phyloP scores from a whole-genome alignment of 2,888 invertebrate genomes.

The Mythimna vitellina region DNA sequence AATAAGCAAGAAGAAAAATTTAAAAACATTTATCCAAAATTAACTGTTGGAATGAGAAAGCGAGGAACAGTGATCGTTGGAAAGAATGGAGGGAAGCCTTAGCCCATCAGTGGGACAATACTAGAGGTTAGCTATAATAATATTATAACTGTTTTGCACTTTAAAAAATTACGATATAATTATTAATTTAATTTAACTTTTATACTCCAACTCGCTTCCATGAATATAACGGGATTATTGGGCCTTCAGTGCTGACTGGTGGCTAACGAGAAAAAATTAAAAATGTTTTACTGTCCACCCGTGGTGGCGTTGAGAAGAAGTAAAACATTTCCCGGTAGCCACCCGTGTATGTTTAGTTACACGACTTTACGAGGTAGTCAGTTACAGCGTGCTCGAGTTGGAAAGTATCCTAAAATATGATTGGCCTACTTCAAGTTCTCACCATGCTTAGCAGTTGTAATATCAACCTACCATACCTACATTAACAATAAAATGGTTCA shows the following conservation, averaged over 20 bases:
- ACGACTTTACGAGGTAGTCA: background rate
- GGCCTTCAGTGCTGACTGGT: background rate
- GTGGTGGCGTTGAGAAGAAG: background rate
- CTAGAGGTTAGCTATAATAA: no score
- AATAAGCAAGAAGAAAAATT: background rate
- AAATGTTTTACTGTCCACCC: background rate
- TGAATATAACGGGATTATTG: background rate
- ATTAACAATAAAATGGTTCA: slow-evolving; percentile 28
- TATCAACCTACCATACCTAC: slow-evolving; percentile 10
- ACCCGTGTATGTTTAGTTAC: background rate
- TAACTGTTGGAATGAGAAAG: no score
- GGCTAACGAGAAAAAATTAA: background rate
- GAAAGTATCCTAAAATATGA: background rate
- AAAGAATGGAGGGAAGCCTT: no score
- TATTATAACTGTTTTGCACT: background rate
- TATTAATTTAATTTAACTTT: background rate
- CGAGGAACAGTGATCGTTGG: no score
- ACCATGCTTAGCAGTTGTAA: slow-evolving; percentile 8
- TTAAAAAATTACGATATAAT: background rate
- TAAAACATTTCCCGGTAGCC: slow-evolving; percentile 3
- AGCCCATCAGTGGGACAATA: no score
- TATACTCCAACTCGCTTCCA: background rate
- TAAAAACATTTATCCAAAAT: background rate
- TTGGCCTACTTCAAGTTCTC: background rate
- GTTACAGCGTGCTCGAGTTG: background rate